Base-by-base conservation (phyloP, 2,888 invertebrate genomes). In the Napeogenes sylphis region DNA sequence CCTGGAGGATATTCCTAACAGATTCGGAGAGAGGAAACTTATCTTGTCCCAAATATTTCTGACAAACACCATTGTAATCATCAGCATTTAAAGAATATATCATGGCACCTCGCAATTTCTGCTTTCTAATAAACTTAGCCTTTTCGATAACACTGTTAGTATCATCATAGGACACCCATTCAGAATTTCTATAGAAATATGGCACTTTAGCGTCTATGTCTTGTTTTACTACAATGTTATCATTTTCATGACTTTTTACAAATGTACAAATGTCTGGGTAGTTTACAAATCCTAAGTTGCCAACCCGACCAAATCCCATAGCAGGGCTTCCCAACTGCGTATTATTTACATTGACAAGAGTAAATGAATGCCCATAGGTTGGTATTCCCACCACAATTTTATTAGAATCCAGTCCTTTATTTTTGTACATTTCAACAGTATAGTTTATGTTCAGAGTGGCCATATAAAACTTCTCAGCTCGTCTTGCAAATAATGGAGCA, bases 361-460 rank as follows among this genome's bases (percentile, higher is more conserved):
- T 92, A 75, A 93, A 97, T 4, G 94, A 93, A 77, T 97, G 96
- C 0, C 96, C 97, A 79, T 97, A 98, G 0, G 96, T 95, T 4
- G 98, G 97, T 73, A 98, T 91, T 0, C 98, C 98, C 1, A 98
- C 91, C 10, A 97, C 92, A 21, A 98, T 93, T 82, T 97, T 97
- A 53, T 92, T 91, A 46, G 90, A 91, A 21, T 95, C 94, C 84
- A 98, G 92, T 10, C 98, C 97, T 71, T 93, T 93, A 1, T 84
- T 77, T 0, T 93, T 76, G 94, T 97, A 98, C 91, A 95, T 95
- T 70, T 94, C 91, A 0, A 94, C 93, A 0, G 97, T 94, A 82
- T 94, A 96, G 80, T 97, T 97, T 0, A 95, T 93, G 79, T 97
- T 97, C 56, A 97, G 85, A 0, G 94, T 94, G 4, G 92, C 85